Percentiles rank a stretch among this genome's conserved stretches.
Conservation (phyloP, 2,113 vertebrate species). For the Megaptera novaeangliae region DNA sequence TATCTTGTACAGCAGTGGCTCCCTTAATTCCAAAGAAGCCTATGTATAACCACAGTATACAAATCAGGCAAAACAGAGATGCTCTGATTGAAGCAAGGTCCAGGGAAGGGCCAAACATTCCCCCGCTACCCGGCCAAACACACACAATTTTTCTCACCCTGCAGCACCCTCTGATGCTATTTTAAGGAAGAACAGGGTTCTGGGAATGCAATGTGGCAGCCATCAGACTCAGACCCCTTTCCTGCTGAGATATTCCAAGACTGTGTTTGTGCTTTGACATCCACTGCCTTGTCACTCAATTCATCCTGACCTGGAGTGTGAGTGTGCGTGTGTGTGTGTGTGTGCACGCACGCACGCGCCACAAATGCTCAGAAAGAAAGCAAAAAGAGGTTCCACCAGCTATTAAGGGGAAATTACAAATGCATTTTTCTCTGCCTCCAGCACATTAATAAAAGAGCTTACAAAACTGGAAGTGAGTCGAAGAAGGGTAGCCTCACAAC, state of each 20-base stretch:
- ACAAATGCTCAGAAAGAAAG: conserved; percentile 30
- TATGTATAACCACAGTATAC: fast-evolving
- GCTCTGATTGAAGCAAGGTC: neutral
- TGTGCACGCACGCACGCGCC: fast-evolving
- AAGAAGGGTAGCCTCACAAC: conserved; percentile 64
- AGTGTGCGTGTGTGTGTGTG: neutral
- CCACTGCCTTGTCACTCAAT: neutral
- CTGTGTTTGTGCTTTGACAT: neutral
- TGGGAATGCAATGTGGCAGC: neutral
- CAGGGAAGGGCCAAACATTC: neutral
- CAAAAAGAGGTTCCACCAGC: neutral
- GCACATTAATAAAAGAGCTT: conserved; percentile 80
- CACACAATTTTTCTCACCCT: neutral
- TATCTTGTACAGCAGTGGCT: neutral
- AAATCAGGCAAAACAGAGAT: neutral
- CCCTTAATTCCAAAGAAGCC: neutral
- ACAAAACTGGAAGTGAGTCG: conserved; percentile 74
- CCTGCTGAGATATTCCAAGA: neutral
- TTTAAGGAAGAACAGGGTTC: neutral
- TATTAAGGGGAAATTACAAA: conserved; percentile 54
- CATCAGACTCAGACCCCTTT: neutral
- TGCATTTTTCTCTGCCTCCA: conserved; percentile 66
- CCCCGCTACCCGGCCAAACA: neutral
- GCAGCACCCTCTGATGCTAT: neutral
- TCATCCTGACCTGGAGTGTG: neutral